These are phyloP conservation scores for Nasonia longicornis DNA, from an alignment of 1,140 invertebrate species.

Conservation along the genomic window DNA sequence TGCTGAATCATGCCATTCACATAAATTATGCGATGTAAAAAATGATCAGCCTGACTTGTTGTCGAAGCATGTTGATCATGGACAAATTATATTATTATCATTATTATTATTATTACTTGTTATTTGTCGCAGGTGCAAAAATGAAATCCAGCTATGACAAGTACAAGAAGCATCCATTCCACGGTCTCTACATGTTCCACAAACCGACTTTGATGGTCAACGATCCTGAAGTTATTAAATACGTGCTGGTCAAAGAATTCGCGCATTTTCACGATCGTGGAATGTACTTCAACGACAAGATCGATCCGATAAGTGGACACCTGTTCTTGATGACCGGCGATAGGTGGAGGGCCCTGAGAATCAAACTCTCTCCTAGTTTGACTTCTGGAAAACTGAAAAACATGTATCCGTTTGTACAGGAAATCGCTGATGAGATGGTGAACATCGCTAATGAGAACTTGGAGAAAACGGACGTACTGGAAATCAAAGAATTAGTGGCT, in stretches of 20 bases:
- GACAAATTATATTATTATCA: too few species aligned
- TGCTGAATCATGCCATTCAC: too few species aligned
- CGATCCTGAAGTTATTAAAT: conserved; percentile 15
- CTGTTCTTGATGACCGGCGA: conserved; percentile 67
- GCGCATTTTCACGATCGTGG: conserved; percentile 67
- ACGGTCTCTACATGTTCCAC: background rate
- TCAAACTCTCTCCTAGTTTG: conserved; percentile 71
- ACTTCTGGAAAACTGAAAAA: conserved; percentile 72
- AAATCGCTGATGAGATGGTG: conserved; percentile 63
- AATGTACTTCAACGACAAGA: conserved; percentile 66
- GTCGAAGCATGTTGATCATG: too few species aligned
- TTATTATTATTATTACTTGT: conserved; percentile 47
- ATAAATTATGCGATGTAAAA: too few species aligned
- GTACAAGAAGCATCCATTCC: conserved; percentile 26
- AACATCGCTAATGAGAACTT: conserved; percentile 36
- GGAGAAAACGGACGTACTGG: conserved; percentile 25
- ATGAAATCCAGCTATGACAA: background rate
- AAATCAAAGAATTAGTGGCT: conserved; percentile 49
- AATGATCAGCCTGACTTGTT: too few species aligned
- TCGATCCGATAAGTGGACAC: conserved; percentile 70
- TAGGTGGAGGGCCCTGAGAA: conserved; percentile 69
- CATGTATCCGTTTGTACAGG: conserved; percentile 69
- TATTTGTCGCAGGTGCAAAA: background rate
- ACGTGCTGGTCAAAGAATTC: conserved; percentile 60
- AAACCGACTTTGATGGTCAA: conserved; percentile 7